Conservation (phyloP, 2,113 vertebrate species). For the Columba janthina region DNA sequence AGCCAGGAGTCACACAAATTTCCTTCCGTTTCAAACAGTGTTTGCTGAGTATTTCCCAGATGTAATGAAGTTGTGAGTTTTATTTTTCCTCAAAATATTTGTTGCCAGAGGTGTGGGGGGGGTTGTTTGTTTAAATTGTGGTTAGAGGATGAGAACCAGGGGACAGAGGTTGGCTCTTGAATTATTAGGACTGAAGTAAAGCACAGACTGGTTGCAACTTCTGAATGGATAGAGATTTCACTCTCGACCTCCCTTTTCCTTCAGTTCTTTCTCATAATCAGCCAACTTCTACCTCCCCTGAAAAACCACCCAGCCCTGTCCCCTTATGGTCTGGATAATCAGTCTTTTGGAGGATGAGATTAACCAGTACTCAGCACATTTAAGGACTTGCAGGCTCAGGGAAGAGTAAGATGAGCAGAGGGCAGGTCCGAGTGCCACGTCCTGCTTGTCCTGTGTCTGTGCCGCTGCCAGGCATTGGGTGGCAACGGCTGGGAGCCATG, state of each 20-base stretch:
- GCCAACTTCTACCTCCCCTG: not conserved
- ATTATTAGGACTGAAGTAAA: not conserved
- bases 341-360: not conserved
- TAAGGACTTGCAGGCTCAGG: not conserved
- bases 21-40: not conserved
- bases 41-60: not conserved
- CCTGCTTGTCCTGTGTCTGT: not conserved
- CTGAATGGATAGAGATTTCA: not conserved
- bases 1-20: not conserved
- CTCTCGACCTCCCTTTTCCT: not conserved
- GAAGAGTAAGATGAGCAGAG: not conserved
- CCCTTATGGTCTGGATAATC: not conserved
- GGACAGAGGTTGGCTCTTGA: not conserved
- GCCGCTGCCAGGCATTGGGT: rapidly evolving
- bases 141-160: not conserved
- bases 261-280: not conserved
- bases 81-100: not conserved
- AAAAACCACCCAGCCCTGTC: not conserved
- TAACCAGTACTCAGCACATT: not conserved
- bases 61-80: not conserved
- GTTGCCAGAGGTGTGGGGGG: not conserved
- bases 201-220: not conserved
- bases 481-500: rapidly evolving
- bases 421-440: rapidly evolving
- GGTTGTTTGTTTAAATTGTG: not conserved